A percentile compares a stretch with the other conserved stretches of the same genome.
Evolutionary conservation across 2,797 vertebrate genomes (phyloP).

Genomic region (Pempheris klunzingeri): DNA sequence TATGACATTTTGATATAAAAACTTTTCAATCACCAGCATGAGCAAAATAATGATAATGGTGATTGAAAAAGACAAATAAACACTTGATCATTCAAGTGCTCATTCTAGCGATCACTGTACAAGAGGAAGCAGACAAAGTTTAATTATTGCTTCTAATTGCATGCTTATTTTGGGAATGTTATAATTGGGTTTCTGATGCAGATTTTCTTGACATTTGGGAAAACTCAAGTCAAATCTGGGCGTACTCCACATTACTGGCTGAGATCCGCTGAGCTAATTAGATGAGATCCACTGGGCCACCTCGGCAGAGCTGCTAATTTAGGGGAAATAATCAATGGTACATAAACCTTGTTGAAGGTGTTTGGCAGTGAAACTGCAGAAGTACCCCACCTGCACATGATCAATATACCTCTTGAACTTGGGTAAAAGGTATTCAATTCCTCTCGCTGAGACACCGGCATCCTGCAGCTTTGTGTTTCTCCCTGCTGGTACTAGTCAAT

Average conservation of each 20-base stretch:
- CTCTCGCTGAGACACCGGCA: slow-evolving; percentile 45
- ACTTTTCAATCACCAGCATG: slow-evolving; percentile 67
- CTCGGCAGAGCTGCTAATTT: slow-evolving; percentile 59
- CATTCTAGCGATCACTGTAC: slow-evolving; percentile 47
- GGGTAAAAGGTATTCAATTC: slow-evolving; percentile 65
- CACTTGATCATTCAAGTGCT: slow-evolving; percentile 66
- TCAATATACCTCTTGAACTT: slow-evolving; percentile 62
- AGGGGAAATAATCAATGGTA: slow-evolving; percentile 46
- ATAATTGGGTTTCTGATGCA: slow-evolving; percentile 59
- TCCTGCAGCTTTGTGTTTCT: slow-evolving; percentile 55
- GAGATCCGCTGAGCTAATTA: slow-evolving; percentile 62
- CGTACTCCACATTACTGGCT: slow-evolving; percentile 32
- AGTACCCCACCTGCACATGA: slow-evolving; percentile 44
- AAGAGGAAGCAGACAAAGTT: slow-evolving; percentile 50
- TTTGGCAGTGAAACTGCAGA: slow-evolving; percentile 40
- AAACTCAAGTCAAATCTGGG: slow-evolving; percentile 53
- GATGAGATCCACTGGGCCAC: slow-evolving; percentile 53
- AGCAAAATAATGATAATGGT: slow-evolving; percentile 53
- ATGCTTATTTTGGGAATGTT: slow-evolving; percentile 50
- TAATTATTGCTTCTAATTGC: slow-evolving; percentile 46
- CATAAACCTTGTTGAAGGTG: slow-evolving; percentile 33
- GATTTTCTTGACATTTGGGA: slow-evolving; percentile 61
- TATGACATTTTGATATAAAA: slow-evolving; percentile 20
- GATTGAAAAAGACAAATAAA: slow-evolving; percentile 71
- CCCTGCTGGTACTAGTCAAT: slow-evolving; percentile 20